A percentile compares a stretch with the other conserved stretches of the same genome.
phyloP scores from a whole-genome alignment of 1,140 invertebrate genomes.

The Pseudobourletiella spinata region DNA sequence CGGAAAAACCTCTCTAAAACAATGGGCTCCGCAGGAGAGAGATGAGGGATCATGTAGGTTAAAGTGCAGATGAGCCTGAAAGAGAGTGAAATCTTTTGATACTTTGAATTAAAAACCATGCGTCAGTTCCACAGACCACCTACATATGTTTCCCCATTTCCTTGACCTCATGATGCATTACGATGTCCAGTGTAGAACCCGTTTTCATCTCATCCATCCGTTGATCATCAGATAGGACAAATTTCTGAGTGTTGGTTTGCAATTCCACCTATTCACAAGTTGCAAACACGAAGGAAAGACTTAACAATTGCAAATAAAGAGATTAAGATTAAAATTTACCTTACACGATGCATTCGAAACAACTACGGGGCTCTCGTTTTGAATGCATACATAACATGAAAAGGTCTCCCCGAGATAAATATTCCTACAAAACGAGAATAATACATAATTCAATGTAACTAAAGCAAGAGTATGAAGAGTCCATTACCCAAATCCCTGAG shows the following conservation, averaged over 20 bases:
- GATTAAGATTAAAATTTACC: slow-evolving; percentile 36
- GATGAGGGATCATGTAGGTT: slow-evolving; percentile 59
- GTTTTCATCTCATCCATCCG: slow-evolving; percentile 51
- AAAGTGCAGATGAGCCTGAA: slow-evolving; percentile 89
- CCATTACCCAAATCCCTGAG: slow-evolving; percentile 94
- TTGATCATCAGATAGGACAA: slow-evolving; percentile 55
- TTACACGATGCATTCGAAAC: slow-evolving; percentile 75
- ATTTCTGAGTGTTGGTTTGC: slow-evolving; percentile 79
- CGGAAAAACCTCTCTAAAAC: slow-evolving; percentile 92
- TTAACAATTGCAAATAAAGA: background rate
- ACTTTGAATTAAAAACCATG: background rate
- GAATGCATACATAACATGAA: slow-evolving; percentile 92
- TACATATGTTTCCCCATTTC: slow-evolving; percentile 95
- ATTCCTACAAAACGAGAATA: slow-evolving; percentile 48
- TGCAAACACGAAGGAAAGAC: no score
- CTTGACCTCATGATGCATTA: slow-evolving; percentile 96
- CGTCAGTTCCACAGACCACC: slow-evolving; percentile 36
- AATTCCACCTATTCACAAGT: slow-evolving; percentile 71
- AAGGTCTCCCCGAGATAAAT: slow-evolving; percentile 92
- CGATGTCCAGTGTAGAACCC: slow-evolving; percentile 83
- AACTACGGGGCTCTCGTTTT: slow-evolving; percentile 79
- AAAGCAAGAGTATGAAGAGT: no score
- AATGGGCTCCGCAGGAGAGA: slow-evolving; percentile 48
- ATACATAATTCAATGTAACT: no score
- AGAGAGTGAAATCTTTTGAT: slow-evolving; percentile 16